Evolutionary conservation across 2,797 vertebrate species (phyloP), one percentile per base, ranked within the genome.

Genomic region (Falco columbarius): DNA sequence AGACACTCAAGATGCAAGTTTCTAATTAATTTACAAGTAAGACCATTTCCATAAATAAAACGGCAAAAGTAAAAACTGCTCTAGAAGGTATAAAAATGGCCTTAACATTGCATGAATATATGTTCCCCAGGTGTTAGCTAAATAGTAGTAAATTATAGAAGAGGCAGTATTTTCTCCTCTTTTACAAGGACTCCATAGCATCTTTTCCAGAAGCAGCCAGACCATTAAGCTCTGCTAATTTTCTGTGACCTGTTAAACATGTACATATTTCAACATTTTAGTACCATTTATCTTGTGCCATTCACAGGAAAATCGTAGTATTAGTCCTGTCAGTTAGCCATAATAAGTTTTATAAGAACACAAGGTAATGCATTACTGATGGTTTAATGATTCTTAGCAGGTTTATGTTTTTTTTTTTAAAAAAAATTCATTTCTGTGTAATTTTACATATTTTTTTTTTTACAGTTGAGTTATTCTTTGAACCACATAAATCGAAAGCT

Each of bases 401-500:
- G 8, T 12, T 81, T 80, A 18, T n/a, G 2, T 4, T 62, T 74
- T 83, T n/a, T 73, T 30, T 1, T 42, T 38, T 5, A 38, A 38
- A 36, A 36, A 38, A 18, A 58, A 74, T 30, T 13, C 38, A 15
- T 72, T 79, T 91, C 44, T 91, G 0, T 76, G 47, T 88, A 5
- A 23, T 34, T 68, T 82, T 63, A 71, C 4, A 12, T 86, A 3
- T 95, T 68, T 95, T 93, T 83, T 71, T 95, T 92, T 83, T 95
- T 89, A 21, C 97, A 99, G 99, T 29, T 81, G 13, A 96, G 95
- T 14, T 99, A 98, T 73, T 98, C 99, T 30, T 97, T 99, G 95
- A 98, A 98, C 97, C 99, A 99, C 95, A 98, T 98, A 86, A 99
- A 99, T 97, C 98, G 99, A 82, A 99, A 99, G 94, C 97, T 99